phyloP scores from a whole-genome alignment of 2,888 invertebrate genomes.

The Lepetodrilus schrolli region DNA sequence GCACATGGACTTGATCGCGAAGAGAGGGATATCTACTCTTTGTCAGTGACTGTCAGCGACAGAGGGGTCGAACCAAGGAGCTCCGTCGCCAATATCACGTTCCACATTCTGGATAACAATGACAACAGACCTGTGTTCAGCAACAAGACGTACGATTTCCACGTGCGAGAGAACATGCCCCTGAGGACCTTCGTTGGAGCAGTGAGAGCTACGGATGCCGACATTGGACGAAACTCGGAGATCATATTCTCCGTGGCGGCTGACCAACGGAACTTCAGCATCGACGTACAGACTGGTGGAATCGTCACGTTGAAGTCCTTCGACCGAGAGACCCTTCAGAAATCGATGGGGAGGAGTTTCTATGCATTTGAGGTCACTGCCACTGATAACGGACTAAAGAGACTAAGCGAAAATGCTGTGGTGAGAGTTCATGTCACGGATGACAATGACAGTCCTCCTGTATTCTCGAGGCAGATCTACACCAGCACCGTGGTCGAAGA shows the following conservation, averaged over 20 bases:
- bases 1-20: slow-evolving; percentile 91
- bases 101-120: slow-evolving; percentile 81
- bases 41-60: slow-evolving; percentile 89
- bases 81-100: slow-evolving; percentile 91
- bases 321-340: slow-evolving; percentile 67
- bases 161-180: slow-evolving; percentile 63
- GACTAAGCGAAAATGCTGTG: slow-evolving; percentile 53
- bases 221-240: slow-evolving; percentile 89
- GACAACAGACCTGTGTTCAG: slow-evolving; percentile 80
- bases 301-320: slow-evolving; percentile 86
- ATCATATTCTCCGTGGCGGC: slow-evolving; percentile 91
- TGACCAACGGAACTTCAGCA: slow-evolving; percentile 81
- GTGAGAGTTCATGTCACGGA: slow-evolving; percentile 64
- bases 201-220: slow-evolving; percentile 83
- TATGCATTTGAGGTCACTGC: slow-evolving; percentile 62
- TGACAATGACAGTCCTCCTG: slow-evolving; percentile 80
- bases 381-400: slow-evolving; percentile 59
- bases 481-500: slow-evolving; percentile 63
- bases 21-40: slow-evolving; percentile 90
- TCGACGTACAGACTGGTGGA: slow-evolving; percentile 95
- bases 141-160: slow-evolving; percentile 76
- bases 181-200: slow-evolving; percentile 62
- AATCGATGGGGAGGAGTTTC: slow-evolving; percentile 49
- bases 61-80: slow-evolving; percentile 76
- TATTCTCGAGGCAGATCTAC: slow-evolving; percentile 59